Conservation (phyloP, 2,888 invertebrate species). For the Lasiommata megera region DNA sequence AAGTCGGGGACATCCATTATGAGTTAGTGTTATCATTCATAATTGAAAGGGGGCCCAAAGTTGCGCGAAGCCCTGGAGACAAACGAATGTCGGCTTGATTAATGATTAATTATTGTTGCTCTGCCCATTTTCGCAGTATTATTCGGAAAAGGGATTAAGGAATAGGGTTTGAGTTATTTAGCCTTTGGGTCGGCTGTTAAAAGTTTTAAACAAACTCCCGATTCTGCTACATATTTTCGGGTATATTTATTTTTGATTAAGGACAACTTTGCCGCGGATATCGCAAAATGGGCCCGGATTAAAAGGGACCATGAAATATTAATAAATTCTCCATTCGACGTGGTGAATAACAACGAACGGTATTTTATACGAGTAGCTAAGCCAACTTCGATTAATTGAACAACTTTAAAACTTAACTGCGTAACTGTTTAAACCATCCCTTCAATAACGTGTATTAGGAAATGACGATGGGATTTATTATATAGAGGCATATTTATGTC, state of each 20-base stretch:
- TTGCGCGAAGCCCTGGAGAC: conserved; percentile 60
- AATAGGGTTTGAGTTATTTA: conserved; percentile 27
- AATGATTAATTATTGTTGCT: conserved; percentile 82
- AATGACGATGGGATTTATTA: too few species aligned
- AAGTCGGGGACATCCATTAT: conserved; percentile 71
- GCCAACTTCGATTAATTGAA: not conserved
- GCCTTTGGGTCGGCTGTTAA: conserved; percentile 17
- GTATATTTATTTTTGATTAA: conserved; percentile 24
- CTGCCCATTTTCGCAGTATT: conserved; percentile 47
- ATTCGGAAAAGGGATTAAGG: conserved; percentile 42
- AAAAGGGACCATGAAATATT: conserved; percentile 23
- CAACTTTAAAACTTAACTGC: not conserved
- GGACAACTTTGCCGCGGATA: conserved; percentile 13
- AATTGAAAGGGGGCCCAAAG: conserved; percentile 72
- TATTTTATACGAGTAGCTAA: not conserved
- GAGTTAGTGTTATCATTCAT: conserved; percentile 78
- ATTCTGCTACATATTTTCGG: conserved; percentile 21
- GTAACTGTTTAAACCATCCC: too few species aligned
- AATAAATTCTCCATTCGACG: conserved; percentile 15
- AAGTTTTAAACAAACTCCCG: conserved; percentile 20
- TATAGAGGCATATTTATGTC: too few species aligned
- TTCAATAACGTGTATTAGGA: too few species aligned
- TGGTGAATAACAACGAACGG: conserved; percentile 1
- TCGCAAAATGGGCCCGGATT: conserved; percentile 12
- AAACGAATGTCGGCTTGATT: conserved; percentile 73